These are phyloP conservation scores for Lochmaea capreae DNA, from an alignment of 2,888 invertebrate species.

Conservation along the genomic window DNA sequence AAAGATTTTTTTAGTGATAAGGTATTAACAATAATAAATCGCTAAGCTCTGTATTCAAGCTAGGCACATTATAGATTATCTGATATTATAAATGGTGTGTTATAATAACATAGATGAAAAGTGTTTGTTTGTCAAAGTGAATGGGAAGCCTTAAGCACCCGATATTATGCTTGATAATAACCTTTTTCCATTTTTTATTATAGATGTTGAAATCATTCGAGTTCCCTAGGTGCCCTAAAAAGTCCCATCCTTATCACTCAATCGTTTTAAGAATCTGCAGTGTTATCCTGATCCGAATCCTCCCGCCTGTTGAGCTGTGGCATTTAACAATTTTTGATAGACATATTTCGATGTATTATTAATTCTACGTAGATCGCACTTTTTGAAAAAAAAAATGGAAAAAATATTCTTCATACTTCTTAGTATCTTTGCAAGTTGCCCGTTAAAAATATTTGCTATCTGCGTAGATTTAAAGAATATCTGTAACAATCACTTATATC, in stretches of 20 bases:
- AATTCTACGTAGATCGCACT: constrained; percentile 47
- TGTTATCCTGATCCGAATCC: constrained; percentile 41
- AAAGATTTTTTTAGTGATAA: constrained; percentile 66
- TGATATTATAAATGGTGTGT: constrained; percentile 51
- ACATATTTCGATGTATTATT: constrained; percentile 60
- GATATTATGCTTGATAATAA: constrained; percentile 53
- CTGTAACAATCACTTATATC: constrained; percentile 60
- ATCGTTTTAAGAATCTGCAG: constrained; percentile 58
- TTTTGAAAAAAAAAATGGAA: not conserved
- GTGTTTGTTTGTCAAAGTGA: constrained; percentile 49
- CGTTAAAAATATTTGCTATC: constrained; percentile 39
- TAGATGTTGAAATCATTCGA: constrained; percentile 61
- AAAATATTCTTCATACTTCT: no score
- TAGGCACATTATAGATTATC: constrained; percentile 55
- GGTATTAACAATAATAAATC: constrained; percentile 59
- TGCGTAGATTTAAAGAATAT: constrained; percentile 54
- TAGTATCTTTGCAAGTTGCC: no score
- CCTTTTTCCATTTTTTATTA: constrained; percentile 56
- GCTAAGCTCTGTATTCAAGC: constrained; percentile 61
- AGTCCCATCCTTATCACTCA: constrained; percentile 36
- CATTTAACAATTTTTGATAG: constrained; percentile 62
- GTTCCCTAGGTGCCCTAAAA: constrained; percentile 45
- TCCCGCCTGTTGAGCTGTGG: constrained; percentile 64
- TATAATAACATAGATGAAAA: constrained; percentile 46
- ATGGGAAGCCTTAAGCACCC: constrained; percentile 48